Base-by-base conservation (phyloP, 2,888 invertebrate species). In the Scaptomyza tumidula region DNA sequence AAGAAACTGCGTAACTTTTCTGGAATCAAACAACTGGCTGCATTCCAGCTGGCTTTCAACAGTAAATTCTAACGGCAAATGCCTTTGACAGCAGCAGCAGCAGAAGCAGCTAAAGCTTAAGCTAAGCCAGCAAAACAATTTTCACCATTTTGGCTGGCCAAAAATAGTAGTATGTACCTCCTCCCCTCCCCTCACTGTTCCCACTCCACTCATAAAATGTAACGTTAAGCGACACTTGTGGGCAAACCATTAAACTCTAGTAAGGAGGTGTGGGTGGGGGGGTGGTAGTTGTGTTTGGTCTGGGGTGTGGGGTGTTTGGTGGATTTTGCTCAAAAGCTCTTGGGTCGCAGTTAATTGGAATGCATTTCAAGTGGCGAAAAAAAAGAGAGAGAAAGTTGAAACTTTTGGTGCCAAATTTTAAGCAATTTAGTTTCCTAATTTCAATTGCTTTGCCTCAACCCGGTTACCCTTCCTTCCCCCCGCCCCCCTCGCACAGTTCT, bases 121-220 rank as follows among this genome's bases (percentile, higher is more conserved):
- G 37, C 69, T 66, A 80, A 72, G 77, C 75, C 64, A 64, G 86
- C 74, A 78, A 78, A 84, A 84, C 81, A 84, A 81, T 84, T 83
- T 84, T 69, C 75, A 64, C 69, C 19, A 19, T 19, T 19, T 19
- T 19, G 19, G 19, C 19, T 19, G 19, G 19, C 19, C 70, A 71
- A 55, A 71, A 64, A 71, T 60, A 19, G 50, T 19, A 37, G 37
- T 57, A 19, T 24, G 50, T 19, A n/a, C 24, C 24, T 10, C n/a
- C 10, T 16, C 9, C 33, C 14, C 69, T n/a, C n/a, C n/a, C n/a
- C 19, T 19, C 19, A 1, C 19, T 19, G 1, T 19, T 10, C n/a
- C 11, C 16, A 13, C 33, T 11, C 69, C 64, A 74, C 62, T 29
- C 56, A 11, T 45, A 62, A 70, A 67, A 46, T 61, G n/a, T 6